Evolutionary conservation across 2,113 vertebrate genomes (phyloP), one percentile per base, ranked within the genome.

Genomic region (Nycticryphes semicollaris): DNA sequence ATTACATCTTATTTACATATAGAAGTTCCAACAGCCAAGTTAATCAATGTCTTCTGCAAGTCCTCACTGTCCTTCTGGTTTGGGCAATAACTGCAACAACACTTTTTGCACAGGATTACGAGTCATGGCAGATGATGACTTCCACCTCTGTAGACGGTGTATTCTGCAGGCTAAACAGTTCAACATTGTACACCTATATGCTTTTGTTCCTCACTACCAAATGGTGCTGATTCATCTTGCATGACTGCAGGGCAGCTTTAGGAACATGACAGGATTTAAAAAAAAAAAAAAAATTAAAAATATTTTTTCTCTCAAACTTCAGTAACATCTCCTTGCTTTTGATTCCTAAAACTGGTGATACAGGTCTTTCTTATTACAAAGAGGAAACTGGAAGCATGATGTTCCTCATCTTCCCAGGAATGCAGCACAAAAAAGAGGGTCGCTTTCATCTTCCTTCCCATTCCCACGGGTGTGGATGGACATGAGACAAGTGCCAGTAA

Each of bases 31-130:
- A 39, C 67, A 84, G 56, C 21, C 43, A 87, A 45, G 28, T 74
- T 91, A 87, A 95, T 90, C 94, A 59, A 84, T 91, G 66, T 48
- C 51, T 91, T 79, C 87, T 77, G 24, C 72, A 59, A 84, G 37
- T 73, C 68, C n/a, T 70, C 64, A 12, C 59, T 66, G 23, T 30
- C 88, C n/a, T 89, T 87, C 75, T 63, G n/a, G n/a, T 77, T 59
- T 50, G 51, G 21, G 28, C 50, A 83, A 39, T 35, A 74, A 53
- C 47, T 78, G 37, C 53, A 86, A 37, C n/a, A 59, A 37, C 14
- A 47, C 6, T 33, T 89, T 83, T 81, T 83, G 45, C n/a, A 54
- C 39, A 67, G 51, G 39, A 27, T 77, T 77, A 53, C 53, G 41
- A 53, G 45, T 74, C 54, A 35, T 11, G 5, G 50, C 31, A 83